Evolutionary conservation across 2,888 invertebrate genomes (phyloP).

Genomic region (Germaria angustata): DNA sequence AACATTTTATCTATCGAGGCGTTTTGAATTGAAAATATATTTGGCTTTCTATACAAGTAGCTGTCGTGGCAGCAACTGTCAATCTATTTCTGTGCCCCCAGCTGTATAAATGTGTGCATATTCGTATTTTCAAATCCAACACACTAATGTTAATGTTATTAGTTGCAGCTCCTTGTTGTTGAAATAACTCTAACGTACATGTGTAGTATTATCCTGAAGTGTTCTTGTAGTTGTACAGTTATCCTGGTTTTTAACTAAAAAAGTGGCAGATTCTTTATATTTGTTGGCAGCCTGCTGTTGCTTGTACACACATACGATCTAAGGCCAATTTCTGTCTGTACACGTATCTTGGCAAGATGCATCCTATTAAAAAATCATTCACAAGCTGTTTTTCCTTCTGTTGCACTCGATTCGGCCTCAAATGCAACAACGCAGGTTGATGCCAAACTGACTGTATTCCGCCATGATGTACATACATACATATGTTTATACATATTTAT

Average conservation of each 20-base stretch:
- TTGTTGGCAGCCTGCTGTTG: conserved; percentile 32
- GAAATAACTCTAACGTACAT: background rate
- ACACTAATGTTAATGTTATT: background rate
- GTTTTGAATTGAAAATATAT: no score
- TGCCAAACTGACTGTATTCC: background rate
- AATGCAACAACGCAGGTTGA: conserved; percentile 11
- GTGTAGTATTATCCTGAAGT: conserved; percentile 16
- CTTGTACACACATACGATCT: conserved; percentile 7
- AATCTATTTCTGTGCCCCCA: background rate
- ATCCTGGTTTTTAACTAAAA: conserved; percentile 35
- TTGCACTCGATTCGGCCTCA: background rate
- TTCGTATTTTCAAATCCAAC: background rate
- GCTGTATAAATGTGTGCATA: background rate
- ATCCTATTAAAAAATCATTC: conserved; percentile 49
- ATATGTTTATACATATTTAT: background rate
- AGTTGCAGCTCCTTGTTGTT: background rate
- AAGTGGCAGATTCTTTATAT: conserved; percentile 20
- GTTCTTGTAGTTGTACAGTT: conserved; percentile 25
- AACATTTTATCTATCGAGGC: no score
- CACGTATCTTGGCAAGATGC: background rate
- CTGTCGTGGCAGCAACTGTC: no score
- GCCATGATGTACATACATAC: background rate
- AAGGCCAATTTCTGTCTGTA: conserved; percentile 21
- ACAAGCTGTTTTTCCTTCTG: conserved; percentile 40
- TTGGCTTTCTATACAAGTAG: no score